phyloP scores from a whole-genome alignment of 2,797 vertebrate species.

The Tiaroga cobitis region DNA sequence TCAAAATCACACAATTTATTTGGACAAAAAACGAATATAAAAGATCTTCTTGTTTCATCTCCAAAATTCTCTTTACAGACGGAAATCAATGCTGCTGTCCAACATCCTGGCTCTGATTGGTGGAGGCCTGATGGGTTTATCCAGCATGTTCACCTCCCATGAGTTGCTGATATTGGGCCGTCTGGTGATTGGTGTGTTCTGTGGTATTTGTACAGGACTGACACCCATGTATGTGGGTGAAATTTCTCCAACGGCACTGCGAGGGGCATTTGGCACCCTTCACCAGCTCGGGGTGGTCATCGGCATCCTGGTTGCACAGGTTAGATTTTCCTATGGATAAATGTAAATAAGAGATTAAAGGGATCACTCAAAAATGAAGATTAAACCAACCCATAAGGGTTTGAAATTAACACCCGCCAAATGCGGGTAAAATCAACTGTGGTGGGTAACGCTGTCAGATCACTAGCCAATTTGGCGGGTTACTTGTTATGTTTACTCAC shows the following conservation, averaged over 20 bases:
- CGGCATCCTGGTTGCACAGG: conserved; percentile 95
- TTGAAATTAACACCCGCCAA: too few relatives aligned
- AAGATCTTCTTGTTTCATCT: background rate
- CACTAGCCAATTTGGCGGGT: too few relatives aligned
- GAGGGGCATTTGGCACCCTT: conserved; percentile 93
- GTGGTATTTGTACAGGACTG: conserved; percentile 90
- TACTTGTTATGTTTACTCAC: too few relatives aligned
- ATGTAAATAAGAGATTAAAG: background rate
- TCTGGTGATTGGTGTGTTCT: conserved; percentile 88
- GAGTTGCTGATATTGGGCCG: conserved; percentile 91
- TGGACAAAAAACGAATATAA: background rate
- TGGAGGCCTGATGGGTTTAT: conserved; percentile 86
- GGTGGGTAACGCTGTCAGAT: too few relatives aligned
- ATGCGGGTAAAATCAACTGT: too few relatives aligned
- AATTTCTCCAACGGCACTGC: conserved; percentile 84
- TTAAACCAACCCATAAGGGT: background rate
- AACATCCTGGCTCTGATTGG: conserved; percentile 84
- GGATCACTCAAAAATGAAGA: background rate
- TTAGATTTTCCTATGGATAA: conserved; percentile 60
- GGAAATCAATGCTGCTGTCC: conserved; percentile 89
- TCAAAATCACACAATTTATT: background rate
- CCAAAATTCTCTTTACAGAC: conserved; percentile 70
- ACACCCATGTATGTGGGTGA: conserved; percentile 96
- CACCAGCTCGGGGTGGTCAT: conserved; percentile 95
- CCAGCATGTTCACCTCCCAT: conserved; percentile 72